Evolutionary conservation across 2,888 invertebrate genomes (phyloP), one percentile per base, ranked within the genome.

Genomic region (Tupiocoris notatus): DNA sequence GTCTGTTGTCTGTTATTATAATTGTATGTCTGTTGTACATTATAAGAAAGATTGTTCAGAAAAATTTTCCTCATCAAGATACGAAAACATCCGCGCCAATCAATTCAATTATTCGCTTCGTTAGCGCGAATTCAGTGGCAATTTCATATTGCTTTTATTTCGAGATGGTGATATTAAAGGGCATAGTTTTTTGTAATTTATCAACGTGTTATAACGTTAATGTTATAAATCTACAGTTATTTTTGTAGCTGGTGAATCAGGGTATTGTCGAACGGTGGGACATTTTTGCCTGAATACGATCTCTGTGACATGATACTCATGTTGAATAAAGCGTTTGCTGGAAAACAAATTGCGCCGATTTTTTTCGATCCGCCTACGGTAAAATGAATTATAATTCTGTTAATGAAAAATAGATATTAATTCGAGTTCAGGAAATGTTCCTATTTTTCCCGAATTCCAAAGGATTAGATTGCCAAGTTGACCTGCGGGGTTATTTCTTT

Each of bases 161-260:
- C 54, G 54, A 54, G 7, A 16, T 54, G 7, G 54, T 54, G 16
- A 9, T 9, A 7, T n/a, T n/a, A n/a, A 22, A 65, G 2, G 67
- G 67, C 67, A 57, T 57, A 57, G 67, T 67, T 57, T 58, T 67
- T 67, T 18, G 22, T 57, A 56, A 22, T 57, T n/a, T 70, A 70
- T 25, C 61, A 70, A 70, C 70, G 70, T 24, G 59, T 61, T 70
- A 20, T 59, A 59, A 70, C 70, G n/a, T n/a, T n/a, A n/a, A n/a
- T n/a, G 59, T 59, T 61, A n/a, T 17, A 24, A 24, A 39, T 70
- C 61, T 39, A 70, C 24, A 25, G 25, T 70, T 70, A 70, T 70
- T 70, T 70, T 70, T 70, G 70, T 70, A 70, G 70, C 21, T 22
- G n/a, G n/a, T 1, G 64, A 22, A 64, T n/a, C n/a, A n/a, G n/a